Conservation (phyloP, 2,113 vertebrate species). For the Ellobius talpinus region DNA sequence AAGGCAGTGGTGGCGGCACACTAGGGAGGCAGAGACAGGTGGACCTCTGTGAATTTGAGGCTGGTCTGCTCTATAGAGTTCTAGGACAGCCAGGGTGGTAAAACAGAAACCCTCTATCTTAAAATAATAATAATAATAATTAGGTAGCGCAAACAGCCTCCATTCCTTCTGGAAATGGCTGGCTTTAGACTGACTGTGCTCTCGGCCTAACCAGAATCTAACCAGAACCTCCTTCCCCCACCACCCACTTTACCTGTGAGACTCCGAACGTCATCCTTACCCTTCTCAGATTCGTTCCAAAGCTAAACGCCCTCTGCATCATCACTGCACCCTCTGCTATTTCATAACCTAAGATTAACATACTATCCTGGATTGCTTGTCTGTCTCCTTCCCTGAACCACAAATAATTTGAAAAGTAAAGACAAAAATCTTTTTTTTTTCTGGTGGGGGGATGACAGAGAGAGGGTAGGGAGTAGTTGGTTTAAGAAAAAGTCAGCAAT, state of each 20-base stretch:
- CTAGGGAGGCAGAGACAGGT: background rate
- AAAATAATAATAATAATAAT: too few species aligned
- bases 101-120: too few species aligned
- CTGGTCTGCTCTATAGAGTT: background rate
- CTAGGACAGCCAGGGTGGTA: too few species aligned
- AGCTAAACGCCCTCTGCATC: background rate
- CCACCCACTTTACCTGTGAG: background rate
- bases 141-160: background rate
- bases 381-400: background rate
- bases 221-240: background rate
- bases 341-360: slow-evolving; percentile 1
- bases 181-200: background rate
- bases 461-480: background rate
- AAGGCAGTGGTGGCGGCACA: background rate
- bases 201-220: background rate
- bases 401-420: background rate
- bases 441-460: background rate
- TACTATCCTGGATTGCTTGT: background rate
- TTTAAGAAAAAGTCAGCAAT: background rate
- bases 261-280: slow-evolving; percentile 13
- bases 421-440: background rate
- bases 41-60: too few species aligned
- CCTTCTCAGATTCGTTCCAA: background rate
- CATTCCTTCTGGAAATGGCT: slow-evolving; percentile 32
- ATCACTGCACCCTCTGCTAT: background rate